These are phyloP conservation scores for Caenorhabditis imperialis DNA, from an alignment of 2,888 invertebrate genomes.

Conservation along the genomic window DNA sequence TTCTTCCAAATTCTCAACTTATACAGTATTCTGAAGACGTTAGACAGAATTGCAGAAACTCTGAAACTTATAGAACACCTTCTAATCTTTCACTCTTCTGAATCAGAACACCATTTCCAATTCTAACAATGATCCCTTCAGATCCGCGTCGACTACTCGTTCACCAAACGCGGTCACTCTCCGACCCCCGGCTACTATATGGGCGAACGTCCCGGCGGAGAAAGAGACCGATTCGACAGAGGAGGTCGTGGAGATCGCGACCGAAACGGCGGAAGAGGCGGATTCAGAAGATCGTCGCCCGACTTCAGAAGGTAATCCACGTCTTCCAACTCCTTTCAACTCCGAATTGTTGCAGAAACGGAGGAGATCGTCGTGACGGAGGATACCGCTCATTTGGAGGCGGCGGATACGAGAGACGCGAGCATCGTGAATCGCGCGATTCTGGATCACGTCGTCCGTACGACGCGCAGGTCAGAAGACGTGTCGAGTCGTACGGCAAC, in stretches of 20 bases:
- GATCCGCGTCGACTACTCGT: slow-evolving; percentile 74
- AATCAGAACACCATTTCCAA: no score
- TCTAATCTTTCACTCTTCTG: no score
- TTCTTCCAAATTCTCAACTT: no score
- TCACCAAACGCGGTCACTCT: slow-evolving; percentile 73
- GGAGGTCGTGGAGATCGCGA: slow-evolving; percentile 24
- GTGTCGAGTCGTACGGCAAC: slow-evolving; percentile 46
- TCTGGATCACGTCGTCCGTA: slow-evolving; percentile 40
- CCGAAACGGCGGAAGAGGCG: slow-evolving; percentile 1
- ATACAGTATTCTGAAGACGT: no score
- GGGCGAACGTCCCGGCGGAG: slow-evolving; percentile 61
- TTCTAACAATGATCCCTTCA: no score
- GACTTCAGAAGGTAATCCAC: no score
- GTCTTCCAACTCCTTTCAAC: no score
- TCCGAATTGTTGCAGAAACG: no score
- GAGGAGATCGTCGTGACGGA: slow-evolving; percentile 14
- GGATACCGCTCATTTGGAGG: slow-evolving; percentile 14
- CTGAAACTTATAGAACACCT: neutral
- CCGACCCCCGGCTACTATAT: slow-evolving; percentile 77
- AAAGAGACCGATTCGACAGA: slow-evolving; percentile 14
- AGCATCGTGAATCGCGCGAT: slow-evolving; percentile 21
- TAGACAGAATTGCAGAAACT: neutral
- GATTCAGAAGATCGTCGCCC: neutral
- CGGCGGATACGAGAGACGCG: slow-evolving; percentile 14
- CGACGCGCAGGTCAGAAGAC: slow-evolving; percentile 39